Percentiles rank a stretch among this genome's conserved stretches.
Conservation (phyloP, 2,797 vertebrate genomes). For the Gymnoscopelus microlampas region DNA sequence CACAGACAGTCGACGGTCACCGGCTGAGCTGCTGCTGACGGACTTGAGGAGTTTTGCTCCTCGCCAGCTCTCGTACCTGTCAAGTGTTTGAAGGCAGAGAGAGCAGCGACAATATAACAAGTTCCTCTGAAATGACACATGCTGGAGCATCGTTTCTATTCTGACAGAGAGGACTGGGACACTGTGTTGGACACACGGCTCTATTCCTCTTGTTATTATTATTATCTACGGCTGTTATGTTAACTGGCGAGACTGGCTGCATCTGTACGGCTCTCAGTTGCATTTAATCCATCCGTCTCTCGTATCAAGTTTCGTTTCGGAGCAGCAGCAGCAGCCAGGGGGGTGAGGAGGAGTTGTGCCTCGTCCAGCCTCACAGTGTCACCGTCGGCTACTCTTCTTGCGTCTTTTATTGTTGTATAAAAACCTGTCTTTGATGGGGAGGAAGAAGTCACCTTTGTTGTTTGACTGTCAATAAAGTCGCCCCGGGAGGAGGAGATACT, state of each 20-base stretch:
- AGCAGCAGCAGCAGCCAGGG: constrained; percentile 4
- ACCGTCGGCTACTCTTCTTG: constrained; percentile 26
- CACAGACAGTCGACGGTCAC: constrained; percentile 24
- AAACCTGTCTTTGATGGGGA: constrained; percentile 66
- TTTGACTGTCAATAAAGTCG: constrained; percentile 50
- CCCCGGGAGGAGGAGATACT: constrained; percentile 37
- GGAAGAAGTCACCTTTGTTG: constrained; percentile 30
- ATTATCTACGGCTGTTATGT: not conserved
- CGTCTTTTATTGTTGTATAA: not conserved
- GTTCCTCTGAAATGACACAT: constrained; percentile 67
- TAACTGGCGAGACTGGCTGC: constrained; percentile 20
- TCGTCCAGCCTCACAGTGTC: constrained; percentile 25
- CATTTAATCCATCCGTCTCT: constrained; percentile 52
- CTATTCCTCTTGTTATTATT: constrained; percentile 22
- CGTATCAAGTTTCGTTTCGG: constrained; percentile 81
- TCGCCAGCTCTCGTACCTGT: constrained; percentile 70
- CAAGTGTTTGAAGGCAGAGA: constrained; percentile 59
- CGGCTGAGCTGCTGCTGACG: constrained; percentile 31
- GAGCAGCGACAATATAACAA: constrained; percentile 69
- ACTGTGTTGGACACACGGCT: constrained; percentile 12
- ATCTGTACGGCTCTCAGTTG: constrained; percentile 39
- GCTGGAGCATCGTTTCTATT: constrained; percentile 32
- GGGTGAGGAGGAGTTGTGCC: constrained; percentile 39
- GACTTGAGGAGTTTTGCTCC: constrained; percentile 67
- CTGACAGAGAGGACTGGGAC: constrained; percentile 41